Conservation (phyloP, 2,113 vertebrate genomes). For the Spizaetus ornatus region DNA sequence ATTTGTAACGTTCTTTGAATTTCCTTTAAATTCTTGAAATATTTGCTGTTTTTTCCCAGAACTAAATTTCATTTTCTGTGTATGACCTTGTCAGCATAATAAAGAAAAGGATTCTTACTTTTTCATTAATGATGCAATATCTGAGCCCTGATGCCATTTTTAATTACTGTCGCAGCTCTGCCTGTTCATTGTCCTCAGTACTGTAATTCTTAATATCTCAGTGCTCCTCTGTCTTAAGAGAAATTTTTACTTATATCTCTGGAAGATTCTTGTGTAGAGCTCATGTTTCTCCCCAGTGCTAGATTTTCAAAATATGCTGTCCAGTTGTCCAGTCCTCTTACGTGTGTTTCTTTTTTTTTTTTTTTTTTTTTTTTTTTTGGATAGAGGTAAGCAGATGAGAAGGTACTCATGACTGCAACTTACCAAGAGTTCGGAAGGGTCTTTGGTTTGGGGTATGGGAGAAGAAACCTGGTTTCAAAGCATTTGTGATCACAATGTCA, state of each 20-base stretch:
- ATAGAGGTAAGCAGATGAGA: background rate
- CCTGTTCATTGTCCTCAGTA: background rate
- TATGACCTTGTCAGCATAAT: background rate
- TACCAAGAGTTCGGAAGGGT: conserved; percentile 89
- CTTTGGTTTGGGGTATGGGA: conserved; percentile 88
- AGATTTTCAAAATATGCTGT: background rate
- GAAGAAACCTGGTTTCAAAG: conserved; percentile 96
- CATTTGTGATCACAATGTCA: conserved; percentile 94
- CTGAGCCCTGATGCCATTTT: background rate
- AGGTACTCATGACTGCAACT: conserved; percentile 40
- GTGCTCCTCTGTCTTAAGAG: background rate
- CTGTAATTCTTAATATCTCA: background rate
- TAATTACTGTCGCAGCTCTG: background rate
- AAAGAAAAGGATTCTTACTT: background rate
- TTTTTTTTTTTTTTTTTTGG: no score
- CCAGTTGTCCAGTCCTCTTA: background rate
- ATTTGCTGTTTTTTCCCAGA: background rate
- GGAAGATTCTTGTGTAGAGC: background rate
- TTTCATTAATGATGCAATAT: background rate
- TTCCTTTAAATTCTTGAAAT: background rate
- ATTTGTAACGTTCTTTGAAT: background rate
- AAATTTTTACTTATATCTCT: background rate
- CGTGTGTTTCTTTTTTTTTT: background rate
- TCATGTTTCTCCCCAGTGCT: rapidly evolving
- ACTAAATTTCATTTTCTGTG: background rate